Evolutionary conservation across 2,797 vertebrate genomes (phyloP).

Genomic region (Antrozous pallidus): DNA sequence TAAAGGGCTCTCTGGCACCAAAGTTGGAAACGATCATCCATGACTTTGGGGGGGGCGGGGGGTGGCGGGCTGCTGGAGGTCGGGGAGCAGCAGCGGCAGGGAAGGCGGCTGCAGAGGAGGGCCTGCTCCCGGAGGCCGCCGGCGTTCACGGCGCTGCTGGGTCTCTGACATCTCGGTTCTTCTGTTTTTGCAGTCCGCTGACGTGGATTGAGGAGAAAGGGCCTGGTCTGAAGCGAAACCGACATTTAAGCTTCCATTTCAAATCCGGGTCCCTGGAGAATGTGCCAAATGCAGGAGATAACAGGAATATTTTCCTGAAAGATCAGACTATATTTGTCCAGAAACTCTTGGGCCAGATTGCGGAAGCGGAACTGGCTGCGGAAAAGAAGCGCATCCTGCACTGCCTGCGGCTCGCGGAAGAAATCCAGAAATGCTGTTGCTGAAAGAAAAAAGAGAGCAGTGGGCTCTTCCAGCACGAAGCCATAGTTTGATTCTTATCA

Average conservation of each 20-base stretch:
- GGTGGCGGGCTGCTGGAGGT: neutral
- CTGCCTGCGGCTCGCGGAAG: constrained; percentile 89
- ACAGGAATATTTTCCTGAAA: constrained; percentile 93
- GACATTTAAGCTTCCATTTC: constrained; percentile 90
- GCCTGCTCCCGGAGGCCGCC: neutral
- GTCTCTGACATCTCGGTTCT: neutral
- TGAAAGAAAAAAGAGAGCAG: neutral
- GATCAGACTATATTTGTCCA: constrained; percentile 90
- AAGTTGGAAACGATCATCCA: neutral
- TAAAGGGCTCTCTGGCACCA: neutral
- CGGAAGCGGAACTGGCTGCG: constrained; percentile 83
- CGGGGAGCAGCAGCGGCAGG: neutral
- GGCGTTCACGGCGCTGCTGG: neutral
- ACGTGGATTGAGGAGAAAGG: constrained; percentile 94
- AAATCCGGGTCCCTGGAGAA: constrained; percentile 86
- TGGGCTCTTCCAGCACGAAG: accelerated
- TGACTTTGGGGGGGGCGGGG: neutral
- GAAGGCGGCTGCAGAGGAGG: neutral
- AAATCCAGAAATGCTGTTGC: constrained; percentile 85
- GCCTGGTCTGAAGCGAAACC: constrained; percentile 86
- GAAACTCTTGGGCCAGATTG: constrained; percentile 87
- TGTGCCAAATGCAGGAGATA: constrained; percentile 84
- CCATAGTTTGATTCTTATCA: neutral
- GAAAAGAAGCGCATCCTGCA: constrained; percentile 88
- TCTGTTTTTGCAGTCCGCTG: constrained; percentile 84